Conservation (phyloP, 1,140 invertebrate genomes). For the Neodiprion pinetum region DNA sequence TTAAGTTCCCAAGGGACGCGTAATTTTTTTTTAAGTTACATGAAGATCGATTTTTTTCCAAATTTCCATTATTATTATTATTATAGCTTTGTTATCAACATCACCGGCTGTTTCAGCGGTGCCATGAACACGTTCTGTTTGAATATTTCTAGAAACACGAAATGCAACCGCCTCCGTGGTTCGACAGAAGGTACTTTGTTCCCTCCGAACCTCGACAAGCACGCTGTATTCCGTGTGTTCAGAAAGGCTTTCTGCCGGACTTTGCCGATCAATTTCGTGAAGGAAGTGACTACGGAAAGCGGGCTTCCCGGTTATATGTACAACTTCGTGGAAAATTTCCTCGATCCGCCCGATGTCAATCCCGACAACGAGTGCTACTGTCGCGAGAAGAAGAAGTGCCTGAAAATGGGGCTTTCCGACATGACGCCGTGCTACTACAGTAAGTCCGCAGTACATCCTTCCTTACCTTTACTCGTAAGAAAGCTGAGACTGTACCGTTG, state of each 20-base stretch:
- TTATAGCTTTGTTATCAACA: neutral
- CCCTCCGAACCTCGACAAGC: conserved; percentile 63
- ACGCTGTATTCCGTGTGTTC: conserved; percentile 66
- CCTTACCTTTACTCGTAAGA: neutral
- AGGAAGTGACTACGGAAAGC: conserved; percentile 35
- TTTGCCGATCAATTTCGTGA: conserved; percentile 64
- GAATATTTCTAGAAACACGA: conserved; percentile 51
- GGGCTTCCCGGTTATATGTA: conserved; percentile 60
- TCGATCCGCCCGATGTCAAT: conserved; percentile 63
- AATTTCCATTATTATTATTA: neutral
- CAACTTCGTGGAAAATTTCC: conserved; percentile 62
- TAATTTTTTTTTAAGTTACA: neutral
- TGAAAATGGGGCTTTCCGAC: conserved; percentile 70
- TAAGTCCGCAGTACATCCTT: conserved; percentile 53
- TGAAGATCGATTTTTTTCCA: neutral
- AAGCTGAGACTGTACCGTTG: neutral
- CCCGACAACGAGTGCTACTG: conserved; percentile 72
- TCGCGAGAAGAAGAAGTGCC: conserved; percentile 57
- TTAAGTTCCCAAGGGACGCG: neutral
- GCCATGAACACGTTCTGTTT: neutral
- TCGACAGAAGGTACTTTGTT: conserved; percentile 68
- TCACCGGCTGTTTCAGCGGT: too few species aligned
- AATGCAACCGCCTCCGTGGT: conserved; percentile 67
- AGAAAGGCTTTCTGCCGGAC: conserved; percentile 74
- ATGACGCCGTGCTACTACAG: conserved; percentile 78